Evolutionary conservation across 2,797 vertebrate species (phyloP), one percentile per base, ranked within the genome.

Genomic region (Bothrops alternatus): DNA sequence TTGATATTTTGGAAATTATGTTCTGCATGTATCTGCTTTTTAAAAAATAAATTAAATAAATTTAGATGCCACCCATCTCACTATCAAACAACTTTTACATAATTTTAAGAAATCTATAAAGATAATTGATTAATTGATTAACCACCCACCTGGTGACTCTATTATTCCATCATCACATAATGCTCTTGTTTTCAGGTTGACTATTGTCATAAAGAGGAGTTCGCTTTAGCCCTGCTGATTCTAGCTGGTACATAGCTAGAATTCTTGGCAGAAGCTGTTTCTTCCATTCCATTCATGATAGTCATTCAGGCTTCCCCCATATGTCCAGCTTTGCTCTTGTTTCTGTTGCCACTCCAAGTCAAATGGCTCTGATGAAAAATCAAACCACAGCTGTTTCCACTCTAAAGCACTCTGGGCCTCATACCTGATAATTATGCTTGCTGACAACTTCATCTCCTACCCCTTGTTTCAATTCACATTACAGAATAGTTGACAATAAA

Each of bases 321-420:
- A n/a, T 78, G 28, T 0, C 56, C 89, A 93, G 50, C 92, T 94
- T 93, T 90, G 78, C 13, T 3, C 73, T 87, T 91, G 42, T 92
- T 85, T 58, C 92, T 50, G 6, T 94, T 91, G 93, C 91, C 57
- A 63, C 93, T 95, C 93, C 92, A 94, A 92, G 86, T 88, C 0
- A 28, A 94, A 95, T 95, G 91, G 93, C 3, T 0, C 91, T 94
- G 92, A 94, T 61, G 87, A 94, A 91, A 92, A 88, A 82, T 87
- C 92, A 93, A 92, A 93, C 87, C 96, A 93, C 95, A 96, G 93
- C 95, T 97, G 96, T 89, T 37, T 58, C 93, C 90, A 73, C 69
- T 82, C 37, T 50, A 61, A 28, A 86, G 73, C 90, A 88, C 91
- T 95, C 93, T 89, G 90, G 92, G 91, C 90, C 91, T 93, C 53